Base-by-base conservation (phyloP, 2,888 invertebrate species). In the Osmoderma eremita region DNA sequence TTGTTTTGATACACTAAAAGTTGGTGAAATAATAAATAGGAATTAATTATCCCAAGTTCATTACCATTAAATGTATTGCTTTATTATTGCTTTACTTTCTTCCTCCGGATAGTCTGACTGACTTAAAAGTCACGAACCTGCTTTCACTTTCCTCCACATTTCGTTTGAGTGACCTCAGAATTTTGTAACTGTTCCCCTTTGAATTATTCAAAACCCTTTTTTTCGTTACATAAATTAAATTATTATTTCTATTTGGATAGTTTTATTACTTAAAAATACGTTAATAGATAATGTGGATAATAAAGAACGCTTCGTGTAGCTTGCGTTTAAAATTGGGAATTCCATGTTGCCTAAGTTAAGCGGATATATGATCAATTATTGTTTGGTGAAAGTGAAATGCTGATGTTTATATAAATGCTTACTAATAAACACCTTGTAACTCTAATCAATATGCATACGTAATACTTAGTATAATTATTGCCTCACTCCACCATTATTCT, bases 331-430 rank as follows among this genome's bases (percentile, higher is more conserved):
- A 30, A 8, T 68, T 54, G 72, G 73, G 71, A 73, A 73, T 67
- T 72, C 73, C 73, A 56, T 63, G 22, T 73, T 74, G 70, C 72
- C 65, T 54, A 15, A 58, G 71, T 72, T 72, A 75, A 48, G 66
- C 75, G 74, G 74, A 75, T 74, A 71, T 72, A 39, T 39, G 18
- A 39, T 17, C 6, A 54, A 54, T 54, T 5, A 18, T 54, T 50
- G n/a, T 22, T 71, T 65, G 70, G 71, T 71, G 75, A 73, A 75
- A 74, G 74, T 70, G 71, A 72, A n/a, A 73, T 39, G 65, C 67
- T 39, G 13, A 18, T 50, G 13, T 30, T 30, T 30, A 30, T 48
- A 15, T 18, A 48, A 13, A 48, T 8, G 8, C 17, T 17, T 48
- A 13, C 15, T 18, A 17, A 17, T 48, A 48, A 65, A 49, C 67